Base-by-base conservation (phyloP, 2,888 invertebrate genomes). In the Lycocerus yunnanus region DNA sequence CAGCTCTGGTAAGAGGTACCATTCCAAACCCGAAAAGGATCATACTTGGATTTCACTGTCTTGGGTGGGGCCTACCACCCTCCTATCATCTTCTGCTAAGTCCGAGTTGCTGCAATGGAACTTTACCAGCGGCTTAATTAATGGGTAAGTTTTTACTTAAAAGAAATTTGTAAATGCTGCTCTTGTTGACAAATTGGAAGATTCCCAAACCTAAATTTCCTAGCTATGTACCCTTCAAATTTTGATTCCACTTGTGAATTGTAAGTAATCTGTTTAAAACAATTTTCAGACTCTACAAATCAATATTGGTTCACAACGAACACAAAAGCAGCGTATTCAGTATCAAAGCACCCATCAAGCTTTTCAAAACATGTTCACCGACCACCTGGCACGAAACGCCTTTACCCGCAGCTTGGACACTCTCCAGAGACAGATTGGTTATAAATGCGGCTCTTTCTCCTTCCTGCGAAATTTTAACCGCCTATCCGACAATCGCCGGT, bases 21-120 rank as follows among this genome's bases (percentile, higher is more conserved):
- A n/a, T 43, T n/a, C n/a, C 0, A 43, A n/a, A n/a, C n/a, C n/a
- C 8, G 80, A 74, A 60, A 75, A 76, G 58, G 69, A 81, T 6
- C 77, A 79, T 0, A 84, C 82, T 18, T 90, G 89, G 86, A 88
- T 89, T 1, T 85, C 90, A 2, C 76, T 93, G 58, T 86, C 89
- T 78, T 94, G 94, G 94, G 87, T 89, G 69, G 87, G 89, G 66
- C 88, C 92, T 0, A 88, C 88, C 75, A 79, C 85, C 1, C 81
- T 93, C 15, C 83, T 93, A 15, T 87, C 91, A 14, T 89, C 90
- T 67, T 91, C 92, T 66, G 84, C 86, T 13, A 91, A 88, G 82
- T 91, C 90, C 20, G 92, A 93, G 82, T 81, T 94, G 27, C 79
- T 93, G 58, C 85, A 89, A 59, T 92, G 92, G 89, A 89, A 92